Conservation (phyloP, 2,797 vertebrate species). For the Staurois parvus region DNA sequence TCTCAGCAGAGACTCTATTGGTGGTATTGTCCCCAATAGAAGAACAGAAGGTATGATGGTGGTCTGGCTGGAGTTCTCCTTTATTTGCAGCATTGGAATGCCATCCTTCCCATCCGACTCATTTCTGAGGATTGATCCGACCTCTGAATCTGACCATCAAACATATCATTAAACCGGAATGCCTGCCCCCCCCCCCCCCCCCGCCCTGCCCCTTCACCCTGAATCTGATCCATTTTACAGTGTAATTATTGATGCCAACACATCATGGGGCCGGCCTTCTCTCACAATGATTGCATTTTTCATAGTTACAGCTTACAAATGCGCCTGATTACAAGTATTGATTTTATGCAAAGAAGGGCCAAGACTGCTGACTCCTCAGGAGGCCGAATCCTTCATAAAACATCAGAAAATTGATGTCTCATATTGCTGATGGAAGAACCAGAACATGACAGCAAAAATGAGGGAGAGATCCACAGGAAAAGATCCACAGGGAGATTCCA, state of each 20-base stretch:
- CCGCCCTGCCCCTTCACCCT: slow-evolving; percentile 1
- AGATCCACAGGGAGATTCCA: too few species aligned
- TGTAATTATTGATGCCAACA: slow-evolving; percentile 42
- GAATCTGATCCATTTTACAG: slow-evolving; percentile 20
- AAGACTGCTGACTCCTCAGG: background rate
- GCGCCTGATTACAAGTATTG: slow-evolving; percentile 57
- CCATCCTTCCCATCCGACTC: background rate
- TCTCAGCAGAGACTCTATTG: too few species aligned
- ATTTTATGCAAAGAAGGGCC: slow-evolving; percentile 18
- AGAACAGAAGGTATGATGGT: too few species aligned
- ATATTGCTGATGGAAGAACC: background rate
- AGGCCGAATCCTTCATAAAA: slow-evolving; percentile 7
- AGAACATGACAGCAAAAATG: too few species aligned
- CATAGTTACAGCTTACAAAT: slow-evolving; percentile 58
- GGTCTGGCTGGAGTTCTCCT: too few species aligned
- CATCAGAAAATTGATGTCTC: background rate
- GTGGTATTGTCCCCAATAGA: too few species aligned
- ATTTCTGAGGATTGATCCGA: background rate
- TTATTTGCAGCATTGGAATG: too few species aligned
- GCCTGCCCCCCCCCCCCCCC: background rate
- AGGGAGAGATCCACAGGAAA: too few species aligned
- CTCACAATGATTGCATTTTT: slow-evolving; percentile 30
- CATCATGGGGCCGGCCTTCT: background rate
- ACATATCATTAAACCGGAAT: background rate
- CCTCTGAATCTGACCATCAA: background rate